Base-by-base conservation (phyloP, 2,797 vertebrate genomes). In the Urosaurus nigricauda region DNA sequence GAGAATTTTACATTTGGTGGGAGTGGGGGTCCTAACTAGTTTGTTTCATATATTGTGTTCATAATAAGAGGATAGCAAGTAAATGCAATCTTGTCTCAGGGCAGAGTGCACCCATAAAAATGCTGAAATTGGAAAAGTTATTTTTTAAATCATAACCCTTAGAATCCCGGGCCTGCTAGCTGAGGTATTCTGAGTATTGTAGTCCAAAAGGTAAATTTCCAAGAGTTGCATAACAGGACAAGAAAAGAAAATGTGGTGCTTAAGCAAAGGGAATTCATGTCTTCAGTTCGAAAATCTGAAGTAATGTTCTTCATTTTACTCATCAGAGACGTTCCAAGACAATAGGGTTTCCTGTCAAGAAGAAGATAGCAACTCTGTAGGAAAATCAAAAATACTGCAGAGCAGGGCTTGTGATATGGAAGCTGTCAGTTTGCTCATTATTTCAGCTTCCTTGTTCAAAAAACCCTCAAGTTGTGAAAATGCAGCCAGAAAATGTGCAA, bases 291-390 rank as follows among this genome's bases (percentile, higher is more conserved):
- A 92, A 99, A 99, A 94, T 99, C 98, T 0, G 98, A 98, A 56
- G 99, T 99, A 89, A 99, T 98, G 89, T 96, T 93, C 95, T 97
- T 96, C 99, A 99, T 99, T 95, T 99, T 97, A 56, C 47, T 93
- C 98, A 98, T 99, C 71, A 99, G 97, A 90, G 98, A 97, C 0
- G 99, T 99, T 63, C 99, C 99, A 0, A 99, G 98, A 93, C 98
- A 63, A 40, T 24, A 60, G 5, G n/a, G 32, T 78, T 86, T 2
- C 56, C 29, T 63, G 58, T 58, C 26, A 78, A 78, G 9, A 43
- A 6, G 37, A 12, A 2, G 29, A 21, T 5, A 78, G 40, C 58
- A 77, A 63, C 5, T 43, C 26, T 21, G 12, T 19, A 77, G 37
- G 37, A 85, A 77, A 78, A 78, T 65, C 84, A 35, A 78, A 35